phyloP scores from a whole-genome alignment of 2,113 vertebrate genomes.

The Empidonax alnorum region DNA sequence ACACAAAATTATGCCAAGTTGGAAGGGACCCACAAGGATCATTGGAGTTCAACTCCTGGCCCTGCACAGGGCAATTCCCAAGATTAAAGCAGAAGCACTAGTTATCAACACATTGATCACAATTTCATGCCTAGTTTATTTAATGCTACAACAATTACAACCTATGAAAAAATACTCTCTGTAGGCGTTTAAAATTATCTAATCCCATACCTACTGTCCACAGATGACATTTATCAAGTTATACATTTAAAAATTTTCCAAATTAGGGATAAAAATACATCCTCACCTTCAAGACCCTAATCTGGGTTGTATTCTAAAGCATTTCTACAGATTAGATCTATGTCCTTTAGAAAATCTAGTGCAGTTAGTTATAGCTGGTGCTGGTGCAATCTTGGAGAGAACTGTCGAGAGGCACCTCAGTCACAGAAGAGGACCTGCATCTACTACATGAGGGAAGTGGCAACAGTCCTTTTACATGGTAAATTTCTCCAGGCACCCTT shows the following conservation, averaged over 20 bases:
- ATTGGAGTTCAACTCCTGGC: neutral
- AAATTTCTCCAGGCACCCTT: neutral
- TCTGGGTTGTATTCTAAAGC: conserved; percentile 92
- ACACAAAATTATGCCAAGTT: neutral
- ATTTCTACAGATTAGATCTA: conserved; percentile 91
- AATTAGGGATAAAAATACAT: neutral
- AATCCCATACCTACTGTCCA: neutral
- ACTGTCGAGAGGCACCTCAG: conserved; percentile 76
- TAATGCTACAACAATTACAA: neutral
- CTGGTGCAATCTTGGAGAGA: conserved; percentile 86
- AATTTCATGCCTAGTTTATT: neutral
- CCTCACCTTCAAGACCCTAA: conserved; percentile 84
- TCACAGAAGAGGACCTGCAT: neutral
- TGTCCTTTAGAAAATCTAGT: conserved; percentile 84
- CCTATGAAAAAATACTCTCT: neutral
- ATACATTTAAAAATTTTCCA: neutral
- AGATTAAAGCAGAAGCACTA: neutral
- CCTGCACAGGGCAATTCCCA: neutral
- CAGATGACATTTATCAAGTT: neutral
- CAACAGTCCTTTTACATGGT: neutral
- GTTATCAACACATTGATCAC: neutral
- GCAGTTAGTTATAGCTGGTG: conserved; percentile 77
- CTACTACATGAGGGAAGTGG: neutral
- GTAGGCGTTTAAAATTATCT: neutral
- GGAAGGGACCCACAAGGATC: neutral